phyloP scores from a whole-genome alignment of 2,888 invertebrate genomes.

The Biston betularia region DNA sequence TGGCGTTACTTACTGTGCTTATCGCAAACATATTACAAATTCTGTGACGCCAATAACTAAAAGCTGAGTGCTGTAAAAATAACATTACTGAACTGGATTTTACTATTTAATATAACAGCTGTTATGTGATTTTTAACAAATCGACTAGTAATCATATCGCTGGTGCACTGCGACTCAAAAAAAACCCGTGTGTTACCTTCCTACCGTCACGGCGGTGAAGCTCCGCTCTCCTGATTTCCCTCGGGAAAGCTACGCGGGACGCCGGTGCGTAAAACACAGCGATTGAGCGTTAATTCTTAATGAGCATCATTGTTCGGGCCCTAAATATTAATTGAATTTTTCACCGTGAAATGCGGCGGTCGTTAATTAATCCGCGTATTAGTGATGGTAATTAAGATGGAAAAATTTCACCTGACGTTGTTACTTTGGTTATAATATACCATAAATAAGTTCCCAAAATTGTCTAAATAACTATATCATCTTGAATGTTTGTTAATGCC shows the following conservation, averaged over 20 bases:
- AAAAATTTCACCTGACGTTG: constrained; percentile 1
- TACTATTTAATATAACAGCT: too few relatives aligned
- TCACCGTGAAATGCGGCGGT: constrained; percentile 35
- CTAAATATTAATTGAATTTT: constrained; percentile 50
- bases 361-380: constrained; percentile 45
- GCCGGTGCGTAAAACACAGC: constrained; percentile 62
- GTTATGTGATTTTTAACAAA: too few relatives aligned
- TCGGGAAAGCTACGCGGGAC: constrained; percentile 49
- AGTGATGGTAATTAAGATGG: constrained; percentile 15
- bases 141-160: too few relatives aligned
- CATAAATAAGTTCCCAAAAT: neutral
- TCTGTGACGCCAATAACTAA: too few relatives aligned
- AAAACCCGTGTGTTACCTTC: neutral
- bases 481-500: neutral
- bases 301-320: constrained; percentile 57
- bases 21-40: too few relatives aligned
- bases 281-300: constrained; percentile 75
- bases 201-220: neutral
- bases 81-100: too few relatives aligned
- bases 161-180: neutral
- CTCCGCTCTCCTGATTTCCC: constrained; percentile 66
- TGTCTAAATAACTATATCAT: neutral
- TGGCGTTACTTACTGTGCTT: too few relatives aligned
- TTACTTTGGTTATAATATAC: neutral
- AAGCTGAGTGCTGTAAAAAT: too few relatives aligned